Base-by-base conservation (phyloP, 2,113 vertebrate genomes). In the Tachuris rubrigastra region DNA sequence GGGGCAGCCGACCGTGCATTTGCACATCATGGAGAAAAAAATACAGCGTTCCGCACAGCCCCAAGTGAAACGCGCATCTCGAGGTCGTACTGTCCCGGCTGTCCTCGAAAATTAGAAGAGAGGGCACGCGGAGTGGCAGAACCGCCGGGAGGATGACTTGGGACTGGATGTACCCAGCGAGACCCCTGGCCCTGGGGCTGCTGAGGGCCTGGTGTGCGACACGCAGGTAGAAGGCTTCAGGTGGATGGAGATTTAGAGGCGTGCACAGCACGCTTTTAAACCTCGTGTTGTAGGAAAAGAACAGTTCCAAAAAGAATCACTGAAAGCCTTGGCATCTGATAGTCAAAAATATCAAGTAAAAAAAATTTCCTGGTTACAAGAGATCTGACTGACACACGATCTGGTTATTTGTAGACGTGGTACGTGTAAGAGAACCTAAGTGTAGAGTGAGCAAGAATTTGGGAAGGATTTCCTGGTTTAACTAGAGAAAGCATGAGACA, bases 1-100 rank as follows among this genome's bases (percentile, higher is more conserved):
- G 28, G 52, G 50, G 31, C 63, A 9, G 44, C 46, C 13, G 73
- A 35, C 42, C 65, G 13, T 11, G 3, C 55, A 10, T 5, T 17
- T 0, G 74, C 31, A 2, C 44, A 2, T 13, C 35, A 0, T 1
- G 46, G 4, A 35, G 28, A 8, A 31, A n/a, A n/a, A n/a, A n/a
- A n/a, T n/a, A n/a, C n/a, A n/a, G n/a, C n/a, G n/a, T n/a, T n/a
- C n/a, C n/a, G n/a, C n/a, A n/a, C n/a, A n/a, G 35, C 28, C 53
- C 55, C 4, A 15, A 3, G 33, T 1, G 33, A 9, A 9, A 5
- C 0, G 41, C 35, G 10, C 1, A 18, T 20, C 35, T 13, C 11
- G 1, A 5, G 35, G 0, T 1, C 16, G 0, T 15, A 14, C 33
- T 42, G 47, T 25, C 41, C 20, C 27, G 2, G 49, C 22, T 13